Percentiles rank a stretch among this genome's conserved stretches.
Conservation (phyloP, 2,113 vertebrate genomes). For the Hymenochirus boettgeri region DNA sequence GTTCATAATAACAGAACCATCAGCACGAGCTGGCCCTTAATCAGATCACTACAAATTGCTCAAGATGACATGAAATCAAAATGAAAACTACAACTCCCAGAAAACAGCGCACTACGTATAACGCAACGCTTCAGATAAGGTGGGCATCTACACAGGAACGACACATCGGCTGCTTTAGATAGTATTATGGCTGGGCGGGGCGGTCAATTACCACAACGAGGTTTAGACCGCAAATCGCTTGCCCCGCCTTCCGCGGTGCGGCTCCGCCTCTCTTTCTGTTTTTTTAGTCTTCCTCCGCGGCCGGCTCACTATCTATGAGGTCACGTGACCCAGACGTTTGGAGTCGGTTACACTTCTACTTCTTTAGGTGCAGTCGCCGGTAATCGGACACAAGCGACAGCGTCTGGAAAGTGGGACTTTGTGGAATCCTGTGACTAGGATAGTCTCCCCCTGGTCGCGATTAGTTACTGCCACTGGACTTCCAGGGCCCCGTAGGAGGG, state of each 20-base stretch:
- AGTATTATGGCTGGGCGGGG: not conserved
- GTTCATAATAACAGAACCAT: no score
- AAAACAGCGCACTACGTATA: not conserved
- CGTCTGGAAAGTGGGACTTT: not conserved
- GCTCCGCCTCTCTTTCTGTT: conserved; percentile 13
- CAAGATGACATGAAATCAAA: no score
- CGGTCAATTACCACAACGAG: not conserved
- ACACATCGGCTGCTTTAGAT: not conserved
- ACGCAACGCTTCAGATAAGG: not conserved
- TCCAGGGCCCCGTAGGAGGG: conserved; percentile 1
- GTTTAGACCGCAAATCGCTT: conserved; percentile 17
- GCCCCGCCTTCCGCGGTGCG: conserved; percentile 3
- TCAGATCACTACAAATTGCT: no score
- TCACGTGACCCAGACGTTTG: conserved; percentile 34
- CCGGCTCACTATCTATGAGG: conserved; percentile 32
- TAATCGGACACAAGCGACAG: conserved; percentile 1
- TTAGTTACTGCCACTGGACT: not conserved
- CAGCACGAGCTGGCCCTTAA: no score
- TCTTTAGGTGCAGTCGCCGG: conserved; percentile 2
- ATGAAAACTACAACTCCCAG: conserved; percentile 24
- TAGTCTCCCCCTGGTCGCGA: not conserved
- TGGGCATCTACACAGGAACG: not conserved
- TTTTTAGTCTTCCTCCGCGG: conserved; percentile 40
- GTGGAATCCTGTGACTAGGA: not conserved
- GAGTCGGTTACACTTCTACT: conserved; percentile 32